These are phyloP conservation scores for Phoronis australis DNA, from an alignment of 2,888 invertebrate genomes.

Conservation along the genomic window DNA sequence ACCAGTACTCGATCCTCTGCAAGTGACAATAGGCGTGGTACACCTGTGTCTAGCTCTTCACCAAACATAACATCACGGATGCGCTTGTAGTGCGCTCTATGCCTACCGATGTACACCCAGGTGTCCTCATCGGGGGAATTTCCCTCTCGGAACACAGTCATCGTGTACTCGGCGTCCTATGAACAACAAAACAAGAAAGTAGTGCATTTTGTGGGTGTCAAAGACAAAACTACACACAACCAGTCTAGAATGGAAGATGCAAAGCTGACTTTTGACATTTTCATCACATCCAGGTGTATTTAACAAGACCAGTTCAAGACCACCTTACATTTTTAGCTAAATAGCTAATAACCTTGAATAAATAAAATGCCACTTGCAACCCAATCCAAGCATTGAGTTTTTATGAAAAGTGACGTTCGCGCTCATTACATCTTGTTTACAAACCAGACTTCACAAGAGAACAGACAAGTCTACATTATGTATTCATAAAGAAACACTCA, in stretches of 20 bases:
- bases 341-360: no score
- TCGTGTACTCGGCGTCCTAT: slow-evolving; percentile 48
- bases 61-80: slow-evolving; percentile 50
- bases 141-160: slow-evolving; percentile 36
- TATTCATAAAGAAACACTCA: no score
- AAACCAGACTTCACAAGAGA: no score
- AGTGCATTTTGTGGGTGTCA: neutral
- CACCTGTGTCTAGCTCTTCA: slow-evolving; percentile 40
- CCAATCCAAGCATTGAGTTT: no score
- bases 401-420: no score
- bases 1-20: slow-evolving; percentile 50
- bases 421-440: no score
- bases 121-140: slow-evolving; percentile 20
- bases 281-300: no score
- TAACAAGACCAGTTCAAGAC: neutral
- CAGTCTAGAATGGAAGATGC: no score
- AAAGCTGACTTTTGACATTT: no score
- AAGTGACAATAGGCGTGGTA: slow-evolving; percentile 44
- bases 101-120: slow-evolving; percentile 46
- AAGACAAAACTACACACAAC: no score
- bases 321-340: neutral
- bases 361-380: no score
- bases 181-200: slow-evolving; percentile 7
- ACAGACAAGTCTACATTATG: no score
- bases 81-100: slow-evolving; percentile 51